Percentiles rank a stretch among this genome's conserved stretches.
These are phyloP conservation scores for Sus cebifrons DNA, from an alignment of 2,797 vertebrate species.

Conservation along the genomic window DNA sequence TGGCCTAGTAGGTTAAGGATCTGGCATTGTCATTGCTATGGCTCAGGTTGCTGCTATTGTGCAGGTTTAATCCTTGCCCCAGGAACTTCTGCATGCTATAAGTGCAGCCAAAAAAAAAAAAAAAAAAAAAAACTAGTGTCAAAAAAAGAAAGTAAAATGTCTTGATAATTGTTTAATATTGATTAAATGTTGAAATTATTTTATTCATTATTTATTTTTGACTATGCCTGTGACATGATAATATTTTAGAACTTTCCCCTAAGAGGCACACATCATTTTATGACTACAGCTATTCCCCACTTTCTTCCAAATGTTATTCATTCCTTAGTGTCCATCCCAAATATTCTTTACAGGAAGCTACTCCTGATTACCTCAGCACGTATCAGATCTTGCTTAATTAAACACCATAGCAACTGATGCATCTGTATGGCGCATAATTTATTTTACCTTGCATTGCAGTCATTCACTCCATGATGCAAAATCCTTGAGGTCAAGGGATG, in stretches of 20 bases:
- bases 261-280: background rate
- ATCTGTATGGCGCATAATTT: background rate
- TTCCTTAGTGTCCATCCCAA: background rate
- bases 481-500: constrained; percentile 6
- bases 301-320: background rate
- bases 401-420: background rate
- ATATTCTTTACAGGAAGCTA: background rate
- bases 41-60: no score
- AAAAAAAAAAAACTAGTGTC: background rate
- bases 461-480: background rate
- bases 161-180: background rate
- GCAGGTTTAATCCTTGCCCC: no score
- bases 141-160: background rate
- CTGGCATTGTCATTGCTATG: no score
- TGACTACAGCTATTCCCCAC: background rate
- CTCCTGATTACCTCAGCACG: background rate
- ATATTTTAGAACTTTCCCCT: background rate
- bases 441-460: background rate
- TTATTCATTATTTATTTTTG: no score
- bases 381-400: background rate
- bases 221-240: background rate
- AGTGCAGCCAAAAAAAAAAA: no score
- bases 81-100: no score
- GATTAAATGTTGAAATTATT: background rate
- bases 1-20: no score